Percentiles rank a stretch among this genome's conserved stretches.
phyloP scores from a whole-genome alignment of 2,113 vertebrate species.

The Bufo gargarizans region DNA sequence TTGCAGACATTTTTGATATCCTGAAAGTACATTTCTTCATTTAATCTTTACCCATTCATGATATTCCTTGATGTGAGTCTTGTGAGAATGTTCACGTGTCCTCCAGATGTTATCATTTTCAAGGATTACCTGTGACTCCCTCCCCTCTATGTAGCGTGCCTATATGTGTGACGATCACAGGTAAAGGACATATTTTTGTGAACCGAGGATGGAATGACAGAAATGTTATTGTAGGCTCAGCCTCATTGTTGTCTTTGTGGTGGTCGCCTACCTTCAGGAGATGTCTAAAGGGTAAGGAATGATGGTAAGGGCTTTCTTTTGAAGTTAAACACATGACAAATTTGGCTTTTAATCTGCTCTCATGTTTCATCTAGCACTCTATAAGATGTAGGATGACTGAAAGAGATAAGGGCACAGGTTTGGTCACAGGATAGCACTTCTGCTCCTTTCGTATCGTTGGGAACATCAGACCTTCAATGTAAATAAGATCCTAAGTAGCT shows the following conservation, averaged over 20 bases:
- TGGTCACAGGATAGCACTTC: constrained; percentile 36
- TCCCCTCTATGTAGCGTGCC: background rate
- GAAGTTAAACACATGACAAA: constrained; percentile 57
- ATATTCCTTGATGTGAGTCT: background rate
- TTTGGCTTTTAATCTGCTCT: constrained; percentile 56
- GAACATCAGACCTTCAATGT: constrained; percentile 12
- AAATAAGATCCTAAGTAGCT: background rate
- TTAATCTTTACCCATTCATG: background rate
- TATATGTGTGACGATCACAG: constrained; percentile 2
- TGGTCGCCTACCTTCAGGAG: constrained; percentile 52
- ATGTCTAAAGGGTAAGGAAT: constrained; percentile 51
- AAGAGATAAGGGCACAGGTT: constrained; percentile 47
- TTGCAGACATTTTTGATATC: too few relatives aligned
- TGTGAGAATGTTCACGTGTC: background rate
- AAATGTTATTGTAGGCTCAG: constrained; percentile 50
- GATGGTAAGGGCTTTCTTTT: constrained; percentile 56
- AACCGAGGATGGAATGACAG: constrained; percentile 43
- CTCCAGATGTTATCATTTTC: constrained; percentile 11
- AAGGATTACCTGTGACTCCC: background rate
- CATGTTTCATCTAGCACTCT: constrained; percentile 51
- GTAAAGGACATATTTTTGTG: constrained; percentile 37
- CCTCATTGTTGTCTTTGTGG: constrained; percentile 55
- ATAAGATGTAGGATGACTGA: constrained; percentile 38
- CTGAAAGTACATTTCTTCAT: too few relatives aligned
- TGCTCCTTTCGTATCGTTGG: constrained; percentile 27